These are phyloP conservation scores for Cerceris rybyensis DNA, from an alignment of 2,888 invertebrate species.

Conservation along the genomic window DNA sequence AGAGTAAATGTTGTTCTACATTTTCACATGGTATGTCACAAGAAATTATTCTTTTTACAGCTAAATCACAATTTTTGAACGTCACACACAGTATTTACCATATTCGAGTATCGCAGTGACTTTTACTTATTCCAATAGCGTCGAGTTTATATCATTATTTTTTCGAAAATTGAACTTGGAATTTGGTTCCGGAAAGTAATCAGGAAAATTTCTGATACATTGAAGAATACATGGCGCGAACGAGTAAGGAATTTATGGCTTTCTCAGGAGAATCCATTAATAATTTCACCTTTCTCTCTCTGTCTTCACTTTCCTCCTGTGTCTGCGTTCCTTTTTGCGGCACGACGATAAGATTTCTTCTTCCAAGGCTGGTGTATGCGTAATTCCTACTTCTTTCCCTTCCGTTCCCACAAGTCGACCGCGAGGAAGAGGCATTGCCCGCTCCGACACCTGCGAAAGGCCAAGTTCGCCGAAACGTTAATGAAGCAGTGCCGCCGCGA, in stretches of 20 bases:
- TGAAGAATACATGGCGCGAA: slow-evolving; percentile 36
- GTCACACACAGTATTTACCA: too few relatives aligned
- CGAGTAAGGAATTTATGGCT: slow-evolving; percentile 55
- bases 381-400: slow-evolving; percentile 23
- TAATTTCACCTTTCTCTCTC: slow-evolving; percentile 52
- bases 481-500: slow-evolving; percentile 51
- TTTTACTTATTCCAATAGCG: not conserved
- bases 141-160: slow-evolving; percentile 2
- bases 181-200: slow-evolving; percentile 47
- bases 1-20: too few relatives aligned
- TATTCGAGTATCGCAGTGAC: too few relatives aligned
- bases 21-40: too few relatives aligned
- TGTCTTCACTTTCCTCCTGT: slow-evolving; percentile 18
- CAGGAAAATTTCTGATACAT: slow-evolving; percentile 37
- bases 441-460: slow-evolving; percentile 41
- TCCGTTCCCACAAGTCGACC: slow-evolving; percentile 21
- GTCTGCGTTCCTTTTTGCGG: slow-evolving; percentile 31
- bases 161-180: slow-evolving; percentile 7
- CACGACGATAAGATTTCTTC: slow-evolving; percentile 59
- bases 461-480: slow-evolving; percentile 53
- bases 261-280: slow-evolving; percentile 53
- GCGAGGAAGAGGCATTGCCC: slow-evolving; percentile 30
- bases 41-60: too few relatives aligned
- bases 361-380: slow-evolving; percentile 39
- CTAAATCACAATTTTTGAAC: too few relatives aligned